These are phyloP conservation scores for Antennarius maculatus DNA, from an alignment of 2,797 vertebrate species.

Conservation along the genomic window DNA sequence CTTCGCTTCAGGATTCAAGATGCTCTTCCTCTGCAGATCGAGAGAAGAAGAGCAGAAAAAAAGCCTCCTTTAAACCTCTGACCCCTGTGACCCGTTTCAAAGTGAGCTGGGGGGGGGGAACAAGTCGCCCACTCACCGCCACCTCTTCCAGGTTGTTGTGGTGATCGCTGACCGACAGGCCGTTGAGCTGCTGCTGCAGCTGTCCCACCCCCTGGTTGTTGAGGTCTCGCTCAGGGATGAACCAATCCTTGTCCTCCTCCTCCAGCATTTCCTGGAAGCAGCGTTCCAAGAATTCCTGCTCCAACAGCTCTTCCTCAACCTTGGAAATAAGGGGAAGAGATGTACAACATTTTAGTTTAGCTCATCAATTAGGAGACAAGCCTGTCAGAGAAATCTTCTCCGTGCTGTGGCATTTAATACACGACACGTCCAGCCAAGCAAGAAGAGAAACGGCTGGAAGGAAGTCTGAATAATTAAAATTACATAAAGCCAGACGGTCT, in stretches of 20 bases:
- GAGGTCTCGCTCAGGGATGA: conserved; percentile 94
- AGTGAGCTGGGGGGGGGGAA: neutral
- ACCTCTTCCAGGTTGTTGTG: conserved; percentile 88
- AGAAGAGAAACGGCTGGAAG: neutral
- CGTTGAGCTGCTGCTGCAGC: conserved; percentile 95
- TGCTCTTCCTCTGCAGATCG: conserved; percentile 92
- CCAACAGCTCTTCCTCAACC: conserved; percentile 96
- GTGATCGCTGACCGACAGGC: conserved; percentile 85
- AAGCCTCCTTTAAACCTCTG: neutral
- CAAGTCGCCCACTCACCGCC: conserved; percentile 82
- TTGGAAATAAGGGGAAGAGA: conserved; percentile 48
- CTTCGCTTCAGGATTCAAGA: conserved; percentile 97
- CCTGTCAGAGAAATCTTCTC: neutral
- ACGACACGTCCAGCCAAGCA: conserved; percentile 10
- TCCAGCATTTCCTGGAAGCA: conserved; percentile 99
- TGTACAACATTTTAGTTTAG: neutral
- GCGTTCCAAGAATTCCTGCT: conserved; percentile 96
- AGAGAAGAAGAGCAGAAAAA: neutral
- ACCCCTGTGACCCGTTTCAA: neutral
- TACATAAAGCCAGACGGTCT: too few relatives aligned
- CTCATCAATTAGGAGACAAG: too few relatives aligned
- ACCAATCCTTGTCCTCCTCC: conserved; percentile 98
- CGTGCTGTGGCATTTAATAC: neutral
- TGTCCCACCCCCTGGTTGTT: conserved; percentile 91
- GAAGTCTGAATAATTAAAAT: too few relatives aligned